Evolutionary conservation across 2,797 vertebrate genomes (phyloP), one percentile per base, ranked within the genome.

Genomic region (Microctenopoma lineatum): DNA sequence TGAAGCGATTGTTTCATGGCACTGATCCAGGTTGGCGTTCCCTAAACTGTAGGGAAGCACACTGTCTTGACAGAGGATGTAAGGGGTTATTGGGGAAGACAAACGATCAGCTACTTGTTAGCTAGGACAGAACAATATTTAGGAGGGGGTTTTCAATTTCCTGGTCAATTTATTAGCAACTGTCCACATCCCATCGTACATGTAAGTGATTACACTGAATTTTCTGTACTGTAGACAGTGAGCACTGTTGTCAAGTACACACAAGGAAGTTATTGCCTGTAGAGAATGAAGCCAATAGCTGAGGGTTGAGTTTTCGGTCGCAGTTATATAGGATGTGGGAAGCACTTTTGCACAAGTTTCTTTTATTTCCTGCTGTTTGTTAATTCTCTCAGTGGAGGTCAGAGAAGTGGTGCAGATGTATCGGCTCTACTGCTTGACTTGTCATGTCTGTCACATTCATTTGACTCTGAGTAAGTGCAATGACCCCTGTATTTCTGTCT

Each of bases 311-410:
- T 52, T 59, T 39, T 46, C 34, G 57, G 60, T 77, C 73, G 70
- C 60, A 26, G 72, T 69, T 58, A 26, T 71, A 66, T 59, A 75
- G 77, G 80, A 92, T 80, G 86, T 91, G 86, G 87, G 84, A 91
- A 81, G 91, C 93, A 91, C 86, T 90, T 94, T 95, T 94, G 94
- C 93, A 94, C 94, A 93, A 82, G 87, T 92, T 90, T 91, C 82
- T 83, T 87, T 84, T 80, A 74, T 87, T 85, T 92, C 86, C 83
- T 91, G 87, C 91, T 92, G 90, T 89, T 82, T 73, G 75, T 83
- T 75, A 12, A 81, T 63, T 79, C 59, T 79, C 63, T 83, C 72
- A 57, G 73, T 83, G 73, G 84, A 80, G 83, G 80, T 79, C 74
- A 69, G 83, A 87, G 73, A 71, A 73, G 81, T 55, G 60, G 64